A percentile compares a stretch with the other conserved stretches of the same genome.
phyloP scores from a whole-genome alignment of 2,113 vertebrate genomes.

The Dendrocopos noguchii region DNA sequence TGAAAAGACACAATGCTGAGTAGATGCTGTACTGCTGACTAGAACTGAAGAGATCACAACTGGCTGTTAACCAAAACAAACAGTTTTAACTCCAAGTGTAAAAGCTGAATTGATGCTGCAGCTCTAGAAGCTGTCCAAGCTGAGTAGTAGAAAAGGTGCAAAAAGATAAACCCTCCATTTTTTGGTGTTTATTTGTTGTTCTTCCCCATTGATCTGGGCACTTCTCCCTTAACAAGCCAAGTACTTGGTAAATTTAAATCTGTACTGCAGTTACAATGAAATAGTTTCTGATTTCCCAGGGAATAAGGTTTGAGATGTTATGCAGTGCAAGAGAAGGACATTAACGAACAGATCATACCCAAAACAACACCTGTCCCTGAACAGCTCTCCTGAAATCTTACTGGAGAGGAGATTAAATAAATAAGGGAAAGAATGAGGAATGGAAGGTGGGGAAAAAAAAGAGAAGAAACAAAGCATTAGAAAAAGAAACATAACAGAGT shows the following conservation, averaged over 20 bases:
- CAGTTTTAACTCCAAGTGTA: not conserved
- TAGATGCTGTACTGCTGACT: not conserved
- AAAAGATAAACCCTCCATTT: not conserved
- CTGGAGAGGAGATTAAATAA: not conserved
- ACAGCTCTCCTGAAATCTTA: not conserved
- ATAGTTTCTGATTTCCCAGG: not conserved
- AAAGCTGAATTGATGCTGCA: not conserved
- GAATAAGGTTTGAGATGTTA: not conserved
- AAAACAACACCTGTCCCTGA: not conserved
- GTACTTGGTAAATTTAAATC: not conserved
- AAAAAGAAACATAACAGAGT: not conserved
- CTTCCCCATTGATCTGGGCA: not conserved
- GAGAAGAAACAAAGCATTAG: not conserved
- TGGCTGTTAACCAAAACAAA: not conserved
- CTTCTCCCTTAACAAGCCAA: not conserved
- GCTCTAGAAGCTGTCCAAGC: not conserved
- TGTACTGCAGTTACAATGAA: not conserved
- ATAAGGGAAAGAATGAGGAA: not conserved
- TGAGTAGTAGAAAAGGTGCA: not conserved
- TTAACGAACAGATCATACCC: not conserved
- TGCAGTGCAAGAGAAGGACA: not conserved
- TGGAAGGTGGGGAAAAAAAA: not conserved
- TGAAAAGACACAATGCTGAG: not conserved
- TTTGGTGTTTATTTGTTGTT: not conserved
- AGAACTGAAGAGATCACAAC: not conserved